phyloP scores from a whole-genome alignment of 2,797 vertebrate species.

The Adelosebastes latens region DNA sequence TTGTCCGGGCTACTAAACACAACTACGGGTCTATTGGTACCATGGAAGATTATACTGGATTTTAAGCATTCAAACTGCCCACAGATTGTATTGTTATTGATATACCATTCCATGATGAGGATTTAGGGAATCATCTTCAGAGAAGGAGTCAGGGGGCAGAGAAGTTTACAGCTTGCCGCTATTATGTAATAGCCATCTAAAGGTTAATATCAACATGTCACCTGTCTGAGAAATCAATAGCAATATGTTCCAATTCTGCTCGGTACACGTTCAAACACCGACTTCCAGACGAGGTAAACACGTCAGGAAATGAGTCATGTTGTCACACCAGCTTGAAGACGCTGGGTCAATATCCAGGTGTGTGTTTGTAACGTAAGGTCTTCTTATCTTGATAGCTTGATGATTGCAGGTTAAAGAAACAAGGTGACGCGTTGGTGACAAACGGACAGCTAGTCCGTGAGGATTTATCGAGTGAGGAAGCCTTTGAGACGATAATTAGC shows the following conservation, averaged over 20 bases:
- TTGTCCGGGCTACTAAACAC: slow-evolving; percentile 6
- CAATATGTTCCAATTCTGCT: slow-evolving; percentile 22
- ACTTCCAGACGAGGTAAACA: slow-evolving; percentile 17
- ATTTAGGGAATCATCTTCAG: not conserved
- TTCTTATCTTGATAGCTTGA: slow-evolving; percentile 48
- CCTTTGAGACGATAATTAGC: slow-evolving; percentile 64
- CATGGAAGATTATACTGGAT: not conserved
- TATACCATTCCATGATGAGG: not conserved
- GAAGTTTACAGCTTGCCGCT: not conserved
- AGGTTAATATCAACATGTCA: slow-evolving; percentile 29
- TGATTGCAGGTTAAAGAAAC: slow-evolving; percentile 51
- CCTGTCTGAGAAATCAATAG: slow-evolving; percentile 42
- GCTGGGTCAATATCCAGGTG: slow-evolving; percentile 38
- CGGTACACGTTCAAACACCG: slow-evolving; percentile 8
- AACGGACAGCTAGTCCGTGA: slow-evolving; percentile 24
- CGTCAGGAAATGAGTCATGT: slow-evolving; percentile 38
- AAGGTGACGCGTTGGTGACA: slow-evolving; percentile 35
- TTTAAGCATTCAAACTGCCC: slow-evolving; percentile 1
- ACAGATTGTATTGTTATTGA: not conserved
- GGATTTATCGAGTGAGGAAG: slow-evolving; percentile 48
- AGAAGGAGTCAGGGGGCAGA: not conserved
- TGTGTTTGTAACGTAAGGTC: slow-evolving; percentile 42
- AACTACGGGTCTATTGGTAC: not conserved
- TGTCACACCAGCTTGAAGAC: slow-evolving; percentile 14
- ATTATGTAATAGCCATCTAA: slow-evolving; percentile 21